Conservation (phyloP, 2,797 vertebrate genomes). For the Trachurus trachurus region DNA sequence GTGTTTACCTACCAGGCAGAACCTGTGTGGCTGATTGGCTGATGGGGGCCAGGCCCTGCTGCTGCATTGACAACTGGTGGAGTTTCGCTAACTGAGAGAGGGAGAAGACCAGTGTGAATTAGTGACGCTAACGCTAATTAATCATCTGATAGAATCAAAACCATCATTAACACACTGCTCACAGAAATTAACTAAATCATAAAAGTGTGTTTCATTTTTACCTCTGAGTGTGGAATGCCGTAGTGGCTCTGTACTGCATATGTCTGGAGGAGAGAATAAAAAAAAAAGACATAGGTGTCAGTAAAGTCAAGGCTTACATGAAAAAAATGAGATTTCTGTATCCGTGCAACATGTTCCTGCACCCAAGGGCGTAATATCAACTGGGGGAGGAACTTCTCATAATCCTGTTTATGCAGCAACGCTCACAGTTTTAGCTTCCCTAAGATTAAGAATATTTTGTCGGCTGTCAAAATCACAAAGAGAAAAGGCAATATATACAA, state of each 20-base stretch:
- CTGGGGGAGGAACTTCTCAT: neutral
- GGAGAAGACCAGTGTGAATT: neutral
- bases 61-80: conserved; percentile 93
- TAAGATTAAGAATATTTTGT: neutral
- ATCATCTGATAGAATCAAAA: neutral
- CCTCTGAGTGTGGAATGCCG: conserved; percentile 87
- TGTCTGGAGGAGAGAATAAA: conserved; percentile 66
- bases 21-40: conserved; percentile 85
- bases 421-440: neutral
- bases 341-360: neutral
- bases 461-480: too few species aligned
- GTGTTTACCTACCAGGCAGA: conserved; percentile 86
- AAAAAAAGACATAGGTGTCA: neutral
- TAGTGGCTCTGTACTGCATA: conserved; percentile 86
- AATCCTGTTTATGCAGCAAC: too few species aligned
- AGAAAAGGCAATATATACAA: neutral
- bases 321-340: neutral
- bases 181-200: neutral
- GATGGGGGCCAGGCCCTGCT: conserved; percentile 87
- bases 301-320: neutral
- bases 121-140: too few species aligned
- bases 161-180: fast-evolving
- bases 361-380: neutral
- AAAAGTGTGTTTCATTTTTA: conserved; percentile 41
- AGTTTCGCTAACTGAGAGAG: conserved; percentile 89